Percentiles rank a stretch among this genome's conserved stretches.
phyloP scores from a whole-genome alignment of 2,888 invertebrate species.

The Cantharis rustica region DNA sequence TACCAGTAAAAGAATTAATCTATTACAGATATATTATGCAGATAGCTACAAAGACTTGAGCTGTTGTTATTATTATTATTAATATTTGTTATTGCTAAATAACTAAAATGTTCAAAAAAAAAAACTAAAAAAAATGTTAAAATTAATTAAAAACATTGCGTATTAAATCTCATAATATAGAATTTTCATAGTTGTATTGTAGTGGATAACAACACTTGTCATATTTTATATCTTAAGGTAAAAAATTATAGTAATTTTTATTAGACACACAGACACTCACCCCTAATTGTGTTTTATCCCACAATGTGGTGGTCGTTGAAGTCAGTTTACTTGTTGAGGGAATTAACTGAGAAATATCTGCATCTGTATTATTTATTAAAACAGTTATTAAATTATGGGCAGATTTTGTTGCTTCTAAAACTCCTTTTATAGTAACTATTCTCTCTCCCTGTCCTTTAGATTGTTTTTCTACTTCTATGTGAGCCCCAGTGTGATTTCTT shows the following conservation, averaged over 20 bases:
- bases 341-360: conserved; percentile 82
- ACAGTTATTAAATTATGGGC: conserved; percentile 90
- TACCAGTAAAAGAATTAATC: too few species aligned
- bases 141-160: too few species aligned
- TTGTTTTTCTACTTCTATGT: conserved; percentile 98
- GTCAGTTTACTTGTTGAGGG: conserved; percentile 63
- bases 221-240: too few species aligned
- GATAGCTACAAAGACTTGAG: too few species aligned
- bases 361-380: conserved; percentile 94
- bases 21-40: too few species aligned
- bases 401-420: conserved; percentile 89
- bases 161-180: too few species aligned
- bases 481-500: conserved; percentile 93
- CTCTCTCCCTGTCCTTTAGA: conserved; percentile 92
- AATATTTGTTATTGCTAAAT: too few species aligned
- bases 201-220: too few species aligned
- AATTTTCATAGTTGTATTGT: too few species aligned
- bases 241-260: background rate
- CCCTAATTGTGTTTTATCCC: conserved; percentile 63
- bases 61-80: too few species aligned
- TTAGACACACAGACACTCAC: conserved; percentile 52
- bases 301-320: conserved; percentile 60
- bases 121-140: too few species aligned
- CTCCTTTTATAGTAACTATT: conserved; percentile 94
- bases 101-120: too few species aligned